Conservation (phyloP, 2,113 vertebrate genomes). For the Ameiurus melas region DNA sequence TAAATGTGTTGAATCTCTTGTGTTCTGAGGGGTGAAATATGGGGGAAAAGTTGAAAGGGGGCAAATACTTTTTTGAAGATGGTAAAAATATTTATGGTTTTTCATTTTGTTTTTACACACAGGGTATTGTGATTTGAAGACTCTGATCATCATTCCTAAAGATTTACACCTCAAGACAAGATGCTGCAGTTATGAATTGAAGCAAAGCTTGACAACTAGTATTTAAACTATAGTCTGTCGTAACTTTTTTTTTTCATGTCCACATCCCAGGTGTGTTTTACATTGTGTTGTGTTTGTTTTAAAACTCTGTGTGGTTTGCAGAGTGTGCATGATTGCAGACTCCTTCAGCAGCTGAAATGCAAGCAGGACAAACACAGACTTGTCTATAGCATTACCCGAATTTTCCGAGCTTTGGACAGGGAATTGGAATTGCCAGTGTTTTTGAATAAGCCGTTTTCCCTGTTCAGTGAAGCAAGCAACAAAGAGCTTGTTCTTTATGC, state of each 20-base stretch:
- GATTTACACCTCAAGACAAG: neutral
- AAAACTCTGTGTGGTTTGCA: neutral
- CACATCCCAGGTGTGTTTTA: neutral
- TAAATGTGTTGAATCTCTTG: neutral
- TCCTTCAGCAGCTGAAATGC: neutral
- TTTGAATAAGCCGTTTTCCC: constrained; percentile 8
- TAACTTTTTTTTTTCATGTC: neutral
- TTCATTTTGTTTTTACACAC: neutral
- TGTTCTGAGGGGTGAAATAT: neutral
- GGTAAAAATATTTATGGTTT: neutral
- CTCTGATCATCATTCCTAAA: neutral
- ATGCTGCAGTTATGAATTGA: neutral
- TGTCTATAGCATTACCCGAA: neutral
- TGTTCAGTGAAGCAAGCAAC: neutral
- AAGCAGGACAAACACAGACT: neutral
- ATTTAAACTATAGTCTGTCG: neutral
- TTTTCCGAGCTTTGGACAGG: neutral
- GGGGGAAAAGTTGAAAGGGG: neutral
- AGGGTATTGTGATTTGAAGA: constrained; percentile 20
- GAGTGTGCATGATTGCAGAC: neutral
- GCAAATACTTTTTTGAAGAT: neutral
- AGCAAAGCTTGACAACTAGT: neutral
- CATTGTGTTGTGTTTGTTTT: neutral
- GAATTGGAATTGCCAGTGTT: neutral
- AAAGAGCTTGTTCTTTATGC: constrained; percentile 18